Evolutionary conservation across 2,113 vertebrate genomes (phyloP).

Genomic region (Ellobius talpinus): DNA sequence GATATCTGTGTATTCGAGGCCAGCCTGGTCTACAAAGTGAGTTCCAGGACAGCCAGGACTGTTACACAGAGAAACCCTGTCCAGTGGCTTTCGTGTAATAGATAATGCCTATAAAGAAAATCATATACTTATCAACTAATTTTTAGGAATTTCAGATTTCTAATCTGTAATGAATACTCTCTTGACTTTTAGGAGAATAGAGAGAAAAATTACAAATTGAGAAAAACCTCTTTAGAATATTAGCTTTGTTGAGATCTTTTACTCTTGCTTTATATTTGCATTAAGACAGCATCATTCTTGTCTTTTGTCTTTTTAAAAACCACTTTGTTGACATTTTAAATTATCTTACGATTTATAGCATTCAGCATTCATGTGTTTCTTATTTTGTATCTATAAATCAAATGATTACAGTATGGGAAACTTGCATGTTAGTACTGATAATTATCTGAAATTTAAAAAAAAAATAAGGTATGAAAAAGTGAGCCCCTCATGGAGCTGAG

Average conservation of each 20-base stretch:
- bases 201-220: not conserved
- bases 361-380: not conserved
- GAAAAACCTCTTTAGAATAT: not conserved
- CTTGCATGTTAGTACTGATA: not conserved
- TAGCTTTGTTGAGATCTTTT: not conserved
- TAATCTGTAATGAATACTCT: not conserved
- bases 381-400: not conserved
- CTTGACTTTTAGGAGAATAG: not conserved
- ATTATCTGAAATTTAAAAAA: not conserved
- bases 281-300: not conserved
- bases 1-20: too few relatives aligned
- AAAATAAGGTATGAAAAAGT: not conserved
- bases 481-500: not conserved
- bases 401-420: not conserved
- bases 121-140: not conserved
- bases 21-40: too few relatives aligned
- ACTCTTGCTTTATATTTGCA: conserved; percentile 22
- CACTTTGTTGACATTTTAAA: not conserved
- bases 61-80: too few relatives aligned
- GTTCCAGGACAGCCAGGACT: too few relatives aligned
- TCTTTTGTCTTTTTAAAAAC: not conserved
- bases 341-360: not conserved
- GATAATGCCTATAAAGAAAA: not conserved
- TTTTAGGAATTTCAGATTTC: not conserved
- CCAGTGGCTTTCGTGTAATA: not conserved